Base-by-base conservation (phyloP, 2,797 vertebrate species). In the Etheostoma perlongum region DNA sequence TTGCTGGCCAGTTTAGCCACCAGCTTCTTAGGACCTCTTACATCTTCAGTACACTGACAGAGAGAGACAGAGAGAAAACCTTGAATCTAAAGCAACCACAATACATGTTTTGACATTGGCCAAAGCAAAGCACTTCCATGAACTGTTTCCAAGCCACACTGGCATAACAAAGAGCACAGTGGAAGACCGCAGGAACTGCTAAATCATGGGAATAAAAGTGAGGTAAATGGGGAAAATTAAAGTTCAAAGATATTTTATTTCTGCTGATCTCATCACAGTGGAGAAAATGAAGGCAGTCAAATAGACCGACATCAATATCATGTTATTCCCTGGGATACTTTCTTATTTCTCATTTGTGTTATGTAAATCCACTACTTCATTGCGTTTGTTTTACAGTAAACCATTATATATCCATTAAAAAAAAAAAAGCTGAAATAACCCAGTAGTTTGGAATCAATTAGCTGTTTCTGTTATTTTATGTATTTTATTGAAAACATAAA, bases 51-150 rank as follows among this genome's bases (percentile, higher is more conserved):
- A 40, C 21, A 30, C 57, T 42, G 44, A 67, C 48, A 67, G 23
- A 65, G 21, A 21, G 18, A 19, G 15, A 40, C 48, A 40, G 21
- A 78, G 23, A 55, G 36, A 55, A 72, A 81, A 53, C 57, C 55
- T 66, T 60, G 65, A 72, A 69, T 79, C 33, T 40, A 47, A 74
- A 79, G 64, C 55, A 68, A 79, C 82, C 72, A 78, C 81, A 89
- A 88, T 83, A 71, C 80, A 83, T 81, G 81, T 83, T 86, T 80
- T 80, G 70, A 81, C 67, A 80, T 30, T n/a, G 42, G 67, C 60
- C 76, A 85, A 79, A 77, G 73, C 40, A 75, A 83, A 79, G 67
- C 57, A 59, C 51, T 83, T 69, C 14, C 33, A 76, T 78, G 48
- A 62, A 79, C 62, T 66, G 57, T 85, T 82, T 87, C 72, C 62